phyloP scores from a whole-genome alignment of 2,888 invertebrate genomes.

The Heliconius cydno region DNA sequence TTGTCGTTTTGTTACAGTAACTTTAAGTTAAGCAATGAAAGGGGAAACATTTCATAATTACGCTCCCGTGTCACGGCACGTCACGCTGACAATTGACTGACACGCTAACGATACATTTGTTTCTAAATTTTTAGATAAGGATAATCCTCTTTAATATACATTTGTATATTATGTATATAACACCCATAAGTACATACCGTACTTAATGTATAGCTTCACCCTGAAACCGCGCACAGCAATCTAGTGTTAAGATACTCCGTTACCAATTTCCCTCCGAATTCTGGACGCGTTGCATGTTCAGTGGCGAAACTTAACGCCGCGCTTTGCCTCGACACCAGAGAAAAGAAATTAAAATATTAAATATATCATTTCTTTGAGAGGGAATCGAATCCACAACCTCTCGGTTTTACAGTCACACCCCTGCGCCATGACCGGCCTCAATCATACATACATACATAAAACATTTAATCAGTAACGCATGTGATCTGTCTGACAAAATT shows the following conservation, averaged over 20 bases:
- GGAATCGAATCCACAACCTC: background rate
- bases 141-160: too few relatives aligned
- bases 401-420: background rate
- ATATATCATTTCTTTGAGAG: background rate
- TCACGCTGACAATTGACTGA: conserved; percentile 11
- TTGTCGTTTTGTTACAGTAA: background rate
- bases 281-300: background rate
- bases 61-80: conserved; percentile 1
- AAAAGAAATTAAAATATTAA: background rate
- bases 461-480: background rate
- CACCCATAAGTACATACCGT: too few relatives aligned
- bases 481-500: background rate
- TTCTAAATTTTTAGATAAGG: background rate
- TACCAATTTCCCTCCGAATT: background rate
- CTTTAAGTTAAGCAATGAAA: conserved; percentile 14
- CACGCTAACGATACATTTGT: background rate
- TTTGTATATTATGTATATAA: too few relatives aligned
- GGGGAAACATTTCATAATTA: background rate
- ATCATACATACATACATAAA: background rate
- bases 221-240: too few relatives aligned
- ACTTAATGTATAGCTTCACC: too few relatives aligned
- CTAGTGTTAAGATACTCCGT: background rate
- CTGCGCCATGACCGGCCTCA: background rate
- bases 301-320: background rate
- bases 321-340: background rate